Evolutionary conservation across 2,888 invertebrate species (phyloP).

Genomic region (Drosophila setosimentum): DNA sequence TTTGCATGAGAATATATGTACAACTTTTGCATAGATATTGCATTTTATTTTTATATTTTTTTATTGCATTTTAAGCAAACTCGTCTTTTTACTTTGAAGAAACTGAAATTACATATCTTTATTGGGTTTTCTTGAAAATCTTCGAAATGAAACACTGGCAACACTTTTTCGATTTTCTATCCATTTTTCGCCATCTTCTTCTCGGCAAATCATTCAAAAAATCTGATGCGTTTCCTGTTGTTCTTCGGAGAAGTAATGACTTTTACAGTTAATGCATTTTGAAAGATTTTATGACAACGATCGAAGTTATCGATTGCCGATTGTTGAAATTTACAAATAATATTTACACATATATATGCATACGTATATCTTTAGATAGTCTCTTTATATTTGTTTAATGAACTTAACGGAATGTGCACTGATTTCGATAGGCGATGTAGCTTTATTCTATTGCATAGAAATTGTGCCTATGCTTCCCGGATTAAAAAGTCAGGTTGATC

Average conservation of each 20-base stretch:
- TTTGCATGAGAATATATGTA: constrained; percentile 3
- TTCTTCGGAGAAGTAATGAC: neutral
- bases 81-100: neutral
- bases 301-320: neutral
- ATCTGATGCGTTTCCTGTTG: neutral
- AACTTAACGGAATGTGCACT: neutral
- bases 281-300: neutral
- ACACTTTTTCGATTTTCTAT: neutral
- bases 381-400: neutral
- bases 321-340: neutral
- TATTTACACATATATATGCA: too few relatives aligned
- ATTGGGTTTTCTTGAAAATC: neutral
- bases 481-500: too few relatives aligned
- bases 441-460: too few relatives aligned
- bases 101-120: neutral
- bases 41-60: neutral
- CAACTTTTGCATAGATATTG: neutral
- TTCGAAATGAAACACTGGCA: neutral
- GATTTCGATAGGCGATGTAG: neutral
- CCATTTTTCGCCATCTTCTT: too few relatives aligned
- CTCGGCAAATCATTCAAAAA: neutral
- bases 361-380: neutral
- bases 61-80: neutral
- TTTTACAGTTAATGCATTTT: neutral
- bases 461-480: too few relatives aligned